A percentile compares a stretch with the other conserved stretches of the same genome.
These are phyloP conservation scores for Brachyhypopomus occidentalis DNA, from an alignment of 2,113 vertebrate species.

Conservation along the genomic window DNA sequence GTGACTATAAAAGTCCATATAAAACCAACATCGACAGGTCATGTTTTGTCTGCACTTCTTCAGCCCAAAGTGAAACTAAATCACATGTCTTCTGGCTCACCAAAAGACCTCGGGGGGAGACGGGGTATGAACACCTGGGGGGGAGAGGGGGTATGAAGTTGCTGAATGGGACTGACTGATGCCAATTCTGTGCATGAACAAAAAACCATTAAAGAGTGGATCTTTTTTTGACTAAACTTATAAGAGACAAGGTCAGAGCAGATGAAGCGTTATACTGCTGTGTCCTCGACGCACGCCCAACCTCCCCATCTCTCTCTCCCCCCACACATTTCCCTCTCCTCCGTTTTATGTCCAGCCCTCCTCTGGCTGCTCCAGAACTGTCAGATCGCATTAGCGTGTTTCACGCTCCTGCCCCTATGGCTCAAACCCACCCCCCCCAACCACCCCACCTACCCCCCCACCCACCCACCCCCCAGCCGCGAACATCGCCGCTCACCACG, in stretches of 20 bases:
- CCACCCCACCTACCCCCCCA: constrained; percentile 62
- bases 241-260: constrained; percentile 34
- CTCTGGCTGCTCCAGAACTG: constrained; percentile 95
- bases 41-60: no score
- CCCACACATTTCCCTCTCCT: constrained; percentile 59
- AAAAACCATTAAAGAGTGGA: no score
- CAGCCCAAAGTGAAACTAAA: background rate
- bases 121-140: background rate
- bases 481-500: constrained; percentile 85
- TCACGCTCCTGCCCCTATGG: constrained; percentile 88
- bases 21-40: no score
- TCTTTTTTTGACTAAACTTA: background rate
- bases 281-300: constrained; percentile 50
- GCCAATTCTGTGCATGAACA: background rate
- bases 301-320: constrained; percentile 64
- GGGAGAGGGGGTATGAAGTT: background rate
- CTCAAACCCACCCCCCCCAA: constrained; percentile 76
- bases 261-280: constrained; percentile 42
- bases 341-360: constrained; percentile 80
- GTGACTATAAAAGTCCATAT: no score
- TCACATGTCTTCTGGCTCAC: background rate
- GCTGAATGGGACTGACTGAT: background rate
- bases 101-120: no score
- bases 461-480: constrained; percentile 68
- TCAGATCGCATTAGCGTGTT: constrained; percentile 93